Conservation (phyloP, 2,797 vertebrate species). For the Cottoperca gobio region DNA sequence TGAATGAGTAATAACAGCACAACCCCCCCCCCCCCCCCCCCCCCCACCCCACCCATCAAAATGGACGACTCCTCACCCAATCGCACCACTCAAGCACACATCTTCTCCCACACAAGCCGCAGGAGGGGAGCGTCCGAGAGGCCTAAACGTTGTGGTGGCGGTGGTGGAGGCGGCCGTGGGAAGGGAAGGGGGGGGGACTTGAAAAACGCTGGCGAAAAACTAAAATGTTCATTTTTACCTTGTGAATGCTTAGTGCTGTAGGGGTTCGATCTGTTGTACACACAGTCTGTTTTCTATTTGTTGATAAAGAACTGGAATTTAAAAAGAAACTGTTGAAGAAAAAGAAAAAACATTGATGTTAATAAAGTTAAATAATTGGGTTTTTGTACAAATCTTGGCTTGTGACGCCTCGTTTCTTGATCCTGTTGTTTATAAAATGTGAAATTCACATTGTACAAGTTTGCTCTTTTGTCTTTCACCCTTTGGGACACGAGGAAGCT, state of each 20-base stretch:
- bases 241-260: conserved; percentile 99
- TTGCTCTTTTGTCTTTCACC: neutral
- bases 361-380: conserved; percentile 99
- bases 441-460: too few relatives aligned
- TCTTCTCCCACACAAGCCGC: conserved; percentile 48
- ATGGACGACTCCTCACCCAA: conserved; percentile 65
- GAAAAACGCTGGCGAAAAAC: conserved; percentile 74
- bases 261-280: conserved; percentile 97
- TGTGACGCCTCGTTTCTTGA: conserved; percentile 62
- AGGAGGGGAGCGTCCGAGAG: conserved; percentile 46
- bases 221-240: conserved; percentile 93
- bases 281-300: conserved; percentile 99
- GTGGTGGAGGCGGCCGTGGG: conserved; percentile 11
- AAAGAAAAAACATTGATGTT: conserved; percentile 91
- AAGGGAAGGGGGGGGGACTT: conserved; percentile 60
- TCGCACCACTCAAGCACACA: conserved; percentile 71
- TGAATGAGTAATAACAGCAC: conserved; percentile 75
- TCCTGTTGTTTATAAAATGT: neutral
- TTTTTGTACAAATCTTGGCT: conserved; percentile 90
- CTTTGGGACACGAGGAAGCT: neutral
- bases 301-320: conserved; percentile 93
- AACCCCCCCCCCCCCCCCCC: conserved; percentile 51
- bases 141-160: conserved; percentile 20
- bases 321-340: conserved; percentile 84
- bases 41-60: conserved; percentile 69